These are phyloP conservation scores for Pachliopta kotzebuea DNA, from an alignment of 2,888 invertebrate genomes.

Conservation along the genomic window DNA sequence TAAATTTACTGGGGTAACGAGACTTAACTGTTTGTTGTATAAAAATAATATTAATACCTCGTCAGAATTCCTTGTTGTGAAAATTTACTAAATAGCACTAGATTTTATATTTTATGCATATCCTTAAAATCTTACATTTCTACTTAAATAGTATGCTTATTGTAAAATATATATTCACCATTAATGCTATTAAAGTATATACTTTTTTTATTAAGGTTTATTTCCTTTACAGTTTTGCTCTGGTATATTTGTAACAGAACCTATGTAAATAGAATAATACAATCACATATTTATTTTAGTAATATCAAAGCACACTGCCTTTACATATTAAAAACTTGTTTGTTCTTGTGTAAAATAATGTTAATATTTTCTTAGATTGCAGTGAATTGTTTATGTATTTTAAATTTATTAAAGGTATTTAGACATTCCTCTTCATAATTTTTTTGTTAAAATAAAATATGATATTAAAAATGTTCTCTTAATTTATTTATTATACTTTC, in stretches of 20 bases:
- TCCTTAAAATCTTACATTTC: no score
- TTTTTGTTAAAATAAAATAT: slow-evolving; percentile 64
- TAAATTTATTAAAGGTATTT: slow-evolving; percentile 33
- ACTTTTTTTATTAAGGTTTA: neutral
- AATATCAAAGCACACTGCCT: neutral
- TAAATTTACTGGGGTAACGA: no score
- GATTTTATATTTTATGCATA: no score
- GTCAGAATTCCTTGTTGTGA: no score
- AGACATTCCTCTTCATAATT: slow-evolving; percentile 65
- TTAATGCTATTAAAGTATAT: no score
- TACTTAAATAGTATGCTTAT: no score
- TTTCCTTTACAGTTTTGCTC: neutral
- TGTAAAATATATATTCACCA: no score
- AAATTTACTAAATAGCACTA: no score
- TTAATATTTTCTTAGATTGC: slow-evolving; percentile 5
- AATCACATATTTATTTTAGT: neutral
- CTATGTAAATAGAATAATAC: neutral
- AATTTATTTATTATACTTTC: slow-evolving; percentile 28
- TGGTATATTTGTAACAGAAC: neutral
- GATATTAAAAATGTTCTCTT: slow-evolving; percentile 46
- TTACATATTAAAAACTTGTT: neutral
- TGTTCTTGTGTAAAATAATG: slow-evolving; percentile 4
- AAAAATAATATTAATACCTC: no score
- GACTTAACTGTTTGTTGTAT: no score
- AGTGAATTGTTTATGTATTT: slow-evolving; percentile 7